These are phyloP conservation scores for Rhinopomastus cyanomelas DNA, from an alignment of 2,113 vertebrate genomes.

Conservation along the genomic window DNA sequence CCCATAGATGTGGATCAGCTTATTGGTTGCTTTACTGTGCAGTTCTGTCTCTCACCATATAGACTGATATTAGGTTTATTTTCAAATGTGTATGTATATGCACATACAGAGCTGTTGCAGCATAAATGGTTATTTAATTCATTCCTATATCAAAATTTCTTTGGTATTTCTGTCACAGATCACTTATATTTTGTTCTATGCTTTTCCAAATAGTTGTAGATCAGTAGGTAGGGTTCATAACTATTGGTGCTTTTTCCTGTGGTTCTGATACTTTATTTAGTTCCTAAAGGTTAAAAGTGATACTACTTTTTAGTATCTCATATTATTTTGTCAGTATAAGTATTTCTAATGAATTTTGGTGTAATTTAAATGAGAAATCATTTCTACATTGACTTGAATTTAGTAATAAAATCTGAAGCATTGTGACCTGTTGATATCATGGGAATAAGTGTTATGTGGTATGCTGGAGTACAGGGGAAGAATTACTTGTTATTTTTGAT, in stretches of 20 bases:
- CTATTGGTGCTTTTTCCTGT: not conserved
- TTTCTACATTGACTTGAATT: not conserved
- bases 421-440: not conserved
- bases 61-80: not conserved
- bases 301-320: not conserved
- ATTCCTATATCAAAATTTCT: not conserved
- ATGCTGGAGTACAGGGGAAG: not conserved
- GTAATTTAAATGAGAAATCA: not conserved
- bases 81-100: not conserved
- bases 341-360: not conserved
- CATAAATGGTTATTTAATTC: not conserved
- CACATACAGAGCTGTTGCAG: not conserved
- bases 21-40: not conserved
- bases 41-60: not conserved
- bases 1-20: not conserved
- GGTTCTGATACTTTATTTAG: not conserved
- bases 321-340: not conserved
- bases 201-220: not conserved
- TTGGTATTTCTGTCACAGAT: not conserved
- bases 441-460: not conserved
- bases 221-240: not conserved
- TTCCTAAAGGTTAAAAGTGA: not conserved
- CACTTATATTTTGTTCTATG: not conserved
- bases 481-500: not conserved
- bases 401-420: not conserved